These are phyloP conservation scores for Myzus persicae DNA, from an alignment of 1,140 invertebrate genomes.

Conservation along the genomic window DNA sequence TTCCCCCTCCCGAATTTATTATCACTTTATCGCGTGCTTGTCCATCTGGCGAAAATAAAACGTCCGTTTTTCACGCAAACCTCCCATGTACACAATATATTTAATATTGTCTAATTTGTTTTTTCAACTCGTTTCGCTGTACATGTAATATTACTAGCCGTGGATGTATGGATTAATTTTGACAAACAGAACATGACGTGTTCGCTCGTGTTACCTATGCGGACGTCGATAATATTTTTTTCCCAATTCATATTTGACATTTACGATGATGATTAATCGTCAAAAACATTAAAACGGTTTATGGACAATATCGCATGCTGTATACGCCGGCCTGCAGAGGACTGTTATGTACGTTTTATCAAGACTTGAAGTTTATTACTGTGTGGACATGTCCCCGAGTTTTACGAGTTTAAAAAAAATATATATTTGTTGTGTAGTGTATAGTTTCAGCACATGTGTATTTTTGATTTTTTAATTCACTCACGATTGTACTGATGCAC, in stretches of 20 bases:
- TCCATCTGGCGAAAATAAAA: not conserved
- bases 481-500: not conserved
- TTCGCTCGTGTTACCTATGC: not conserved
- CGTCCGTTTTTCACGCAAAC: slow-evolving; percentile 16
- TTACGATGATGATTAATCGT: not conserved
- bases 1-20: not conserved
- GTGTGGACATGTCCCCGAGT: not conserved
- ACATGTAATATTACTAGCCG: not conserved
- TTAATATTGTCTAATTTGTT: not conserved
- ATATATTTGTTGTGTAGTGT: not conserved
- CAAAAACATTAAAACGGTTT: not conserved
- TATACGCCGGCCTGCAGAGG: not conserved
- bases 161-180: not conserved
- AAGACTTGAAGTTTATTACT: not conserved
- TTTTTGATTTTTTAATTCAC: not conserved
- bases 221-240: not conserved
- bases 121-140: not conserved
- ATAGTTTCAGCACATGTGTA: not conserved
- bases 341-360: not conserved
- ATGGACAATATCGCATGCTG: not conserved
- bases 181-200: not conserved
- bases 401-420: not conserved
- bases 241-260: not conserved
- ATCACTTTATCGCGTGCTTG: not conserved
- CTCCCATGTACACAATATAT: not conserved